Evolutionary conservation across 2,888 invertebrate species (phyloP).

Genomic region (Sminthurides aquaticus): DNA sequence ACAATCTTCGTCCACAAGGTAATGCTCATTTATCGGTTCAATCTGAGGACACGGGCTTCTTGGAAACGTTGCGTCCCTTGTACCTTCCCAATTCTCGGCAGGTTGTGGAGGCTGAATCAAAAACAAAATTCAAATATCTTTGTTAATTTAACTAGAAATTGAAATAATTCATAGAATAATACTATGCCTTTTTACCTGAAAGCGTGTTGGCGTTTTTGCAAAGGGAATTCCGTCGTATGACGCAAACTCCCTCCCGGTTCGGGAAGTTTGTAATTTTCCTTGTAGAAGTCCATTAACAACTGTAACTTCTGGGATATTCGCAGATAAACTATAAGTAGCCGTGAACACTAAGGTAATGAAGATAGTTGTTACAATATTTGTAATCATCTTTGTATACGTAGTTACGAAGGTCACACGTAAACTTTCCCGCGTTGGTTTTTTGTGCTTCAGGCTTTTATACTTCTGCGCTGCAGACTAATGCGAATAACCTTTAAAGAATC

Average conservation of each 20-base stretch:
- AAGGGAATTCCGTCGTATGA: conserved; percentile 7
- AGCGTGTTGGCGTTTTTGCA: not conserved
- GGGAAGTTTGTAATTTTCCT: not conserved
- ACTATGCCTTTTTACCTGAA: too few species aligned
- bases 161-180: too few species aligned
- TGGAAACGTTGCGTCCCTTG: not conserved
- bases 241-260: not conserved
- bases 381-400: too few species aligned
- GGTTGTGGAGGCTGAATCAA: not conserved
- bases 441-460: too few species aligned
- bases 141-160: too few species aligned
- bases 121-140: not conserved
- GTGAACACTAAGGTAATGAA: too few species aligned
- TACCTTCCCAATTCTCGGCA: not conserved
- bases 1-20: conserved; percentile 10
- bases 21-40: not conserved
- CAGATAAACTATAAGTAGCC: too few species aligned
- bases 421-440: too few species aligned
- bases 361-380: too few species aligned
- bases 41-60: conserved; percentile 2
- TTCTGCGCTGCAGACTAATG: too few species aligned
- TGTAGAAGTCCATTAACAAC: not conserved
- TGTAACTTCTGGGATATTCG: not conserved
- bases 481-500: too few species aligned
- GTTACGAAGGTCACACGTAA: too few species aligned